These are phyloP conservation scores for Hofmannophila pseudospretella DNA, from an alignment of 2,888 invertebrate genomes.

Conservation along the genomic window DNA sequence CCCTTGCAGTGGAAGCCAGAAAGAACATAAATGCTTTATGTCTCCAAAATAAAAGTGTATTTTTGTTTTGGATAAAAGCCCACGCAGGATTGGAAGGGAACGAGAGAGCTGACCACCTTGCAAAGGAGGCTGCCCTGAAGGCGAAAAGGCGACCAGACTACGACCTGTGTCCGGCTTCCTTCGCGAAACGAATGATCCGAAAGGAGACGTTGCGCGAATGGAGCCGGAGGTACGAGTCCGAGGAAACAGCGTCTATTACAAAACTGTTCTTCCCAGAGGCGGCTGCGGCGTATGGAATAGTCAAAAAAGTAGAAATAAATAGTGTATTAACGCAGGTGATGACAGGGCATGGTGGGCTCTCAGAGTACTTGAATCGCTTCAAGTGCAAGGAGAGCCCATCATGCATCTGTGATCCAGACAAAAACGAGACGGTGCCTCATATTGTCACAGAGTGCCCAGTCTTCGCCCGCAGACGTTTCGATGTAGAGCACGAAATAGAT, in stretches of 20 bases:
- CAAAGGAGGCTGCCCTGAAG: constrained; percentile 7
- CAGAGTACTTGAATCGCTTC: constrained; percentile 1
- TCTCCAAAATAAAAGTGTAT: background rate
- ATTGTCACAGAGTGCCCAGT: background rate
- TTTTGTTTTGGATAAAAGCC: constrained; percentile 14
- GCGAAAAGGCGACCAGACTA: constrained; percentile 1
- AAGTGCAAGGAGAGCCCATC: background rate
- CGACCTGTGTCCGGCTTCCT: constrained; percentile 11
- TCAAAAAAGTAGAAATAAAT: background rate
- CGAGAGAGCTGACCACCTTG: constrained; percentile 12
- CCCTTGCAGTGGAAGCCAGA: background rate
- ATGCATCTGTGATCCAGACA: background rate
- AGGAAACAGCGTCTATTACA: background rate
- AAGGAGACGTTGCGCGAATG: background rate
- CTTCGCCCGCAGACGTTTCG: background rate
- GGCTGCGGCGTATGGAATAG: background rate
- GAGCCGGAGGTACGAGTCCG: constrained; percentile 8
- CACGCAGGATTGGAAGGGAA: constrained; percentile 13
- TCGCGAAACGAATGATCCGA: background rate
- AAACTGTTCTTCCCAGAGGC: background rate
- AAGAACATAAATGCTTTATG: background rate
- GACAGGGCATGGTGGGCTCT: constrained; percentile 2
- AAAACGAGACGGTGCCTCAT: background rate
- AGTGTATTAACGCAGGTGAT: background rate
- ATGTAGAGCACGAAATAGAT: too few species aligned